Base-by-base conservation (phyloP, 2,113 vertebrate genomes). In the Corapipo altera region DNA sequence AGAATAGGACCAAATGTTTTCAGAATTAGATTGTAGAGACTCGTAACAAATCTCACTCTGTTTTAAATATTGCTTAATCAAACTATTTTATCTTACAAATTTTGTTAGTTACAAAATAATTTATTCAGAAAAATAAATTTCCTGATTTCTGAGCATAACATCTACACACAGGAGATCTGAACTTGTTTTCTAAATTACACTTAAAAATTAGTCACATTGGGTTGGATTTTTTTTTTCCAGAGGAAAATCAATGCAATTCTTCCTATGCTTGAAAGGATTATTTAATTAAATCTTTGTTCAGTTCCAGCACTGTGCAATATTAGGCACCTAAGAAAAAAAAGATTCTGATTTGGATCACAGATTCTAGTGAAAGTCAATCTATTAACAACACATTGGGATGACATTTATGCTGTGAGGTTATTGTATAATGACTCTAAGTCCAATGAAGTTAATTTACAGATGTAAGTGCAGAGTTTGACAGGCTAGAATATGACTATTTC, bases 1-100 rank as follows among this genome's bases (percentile, higher is more conserved):
- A 80, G 97, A 78, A 93, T 44, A 64, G 82, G 52, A 90, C 4
- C 44, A 91, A 91, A 89, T 20, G 74, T 89, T 85, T 70, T 95
- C 78, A 95, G 90, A 91, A 96, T 64, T 89, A 58, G 22, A 85
- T 79, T 91, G 19, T 43, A 72, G 35, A 93, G 52, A 78, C 23
- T 48, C 79, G 20, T 58, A 91, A 92, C 8, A 95, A 95, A 77
- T 72, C 55, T 76, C 81, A 44, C 6, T 85, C 69, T 92, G 14
- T 77, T 91, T 93, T 82, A 74, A 44, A 66, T 79, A 88, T 13
- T 33, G 33, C 51, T 62, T 66, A 74, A 46, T 54, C 57, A 94
- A 93, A 78, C 48, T 88, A 44, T 46, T 92, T 97, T 41, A 91
- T 69, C 10, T 32, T 28, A 16, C 69, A 37, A 41, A 22, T 18